phyloP scores from a whole-genome alignment of 2,113 vertebrate species.

The Sander lucioperca region DNA sequence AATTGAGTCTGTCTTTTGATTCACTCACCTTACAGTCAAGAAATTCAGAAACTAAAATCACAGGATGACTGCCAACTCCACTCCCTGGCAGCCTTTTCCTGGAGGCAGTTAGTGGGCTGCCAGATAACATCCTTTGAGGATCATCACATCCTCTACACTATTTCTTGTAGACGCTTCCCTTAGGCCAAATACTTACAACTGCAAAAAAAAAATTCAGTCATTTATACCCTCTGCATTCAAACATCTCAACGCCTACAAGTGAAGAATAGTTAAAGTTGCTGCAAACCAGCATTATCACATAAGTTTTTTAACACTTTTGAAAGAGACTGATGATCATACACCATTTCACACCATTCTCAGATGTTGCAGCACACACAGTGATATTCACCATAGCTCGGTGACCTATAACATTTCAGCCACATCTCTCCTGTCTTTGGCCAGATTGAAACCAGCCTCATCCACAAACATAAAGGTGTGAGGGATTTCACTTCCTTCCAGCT shows the following conservation, averaged over 20 bases:
- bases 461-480: no score
- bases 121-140: constrained; percentile 71
- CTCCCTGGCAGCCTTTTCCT: constrained; percentile 63
- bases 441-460: no score
- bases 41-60: constrained; percentile 57
- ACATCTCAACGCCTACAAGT: constrained; percentile 18
- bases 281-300: neutral
- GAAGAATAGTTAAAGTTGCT: constrained; percentile 1
- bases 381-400: no score
- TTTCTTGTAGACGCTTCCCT: constrained; percentile 58
- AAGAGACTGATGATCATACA: no score
- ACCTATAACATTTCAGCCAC: no score
- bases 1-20: constrained; percentile 56
- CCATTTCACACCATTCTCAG: no score
- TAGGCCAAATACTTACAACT: constrained; percentile 55
- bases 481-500: no score
- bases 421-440: no score
- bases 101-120: constrained; percentile 70
- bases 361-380: no score
- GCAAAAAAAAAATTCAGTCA: constrained; percentile 29
- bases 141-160: constrained; percentile 59
- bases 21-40: constrained; percentile 53
- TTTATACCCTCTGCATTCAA: constrained; percentile 48
- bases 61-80: constrained; percentile 53
- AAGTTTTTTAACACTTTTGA: neutral